These are phyloP conservation scores for Zootermopsis nevadensis DNA, from an alignment of 2,888 invertebrate species.

Conservation along the genomic window DNA sequence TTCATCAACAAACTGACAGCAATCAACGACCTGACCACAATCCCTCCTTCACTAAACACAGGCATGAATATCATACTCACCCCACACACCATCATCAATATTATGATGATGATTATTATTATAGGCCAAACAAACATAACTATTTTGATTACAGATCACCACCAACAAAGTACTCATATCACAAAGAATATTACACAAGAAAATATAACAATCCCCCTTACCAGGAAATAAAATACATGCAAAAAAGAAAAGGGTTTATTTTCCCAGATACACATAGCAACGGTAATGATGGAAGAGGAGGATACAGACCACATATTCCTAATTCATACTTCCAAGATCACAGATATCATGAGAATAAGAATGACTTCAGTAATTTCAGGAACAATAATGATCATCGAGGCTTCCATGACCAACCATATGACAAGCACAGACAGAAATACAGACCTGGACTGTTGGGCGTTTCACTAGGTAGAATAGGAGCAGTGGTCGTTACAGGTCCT, in stretches of 20 bases:
- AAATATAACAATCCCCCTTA: not conserved
- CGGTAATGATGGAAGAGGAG: conserved; percentile 15
- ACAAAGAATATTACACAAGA: not conserved
- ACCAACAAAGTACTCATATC: not conserved
- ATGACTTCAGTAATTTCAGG: not conserved
- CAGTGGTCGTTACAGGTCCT: conserved; percentile 12
- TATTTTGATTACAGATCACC: conserved; percentile 10
- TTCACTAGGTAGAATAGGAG: not conserved
- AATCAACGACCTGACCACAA: not conserved
- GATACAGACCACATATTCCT: conserved; percentile 9
- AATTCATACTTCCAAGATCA: not conserved
- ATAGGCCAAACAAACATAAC: not conserved
- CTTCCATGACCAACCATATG: not conserved
- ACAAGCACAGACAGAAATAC: not conserved
- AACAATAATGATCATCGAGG: not conserved
- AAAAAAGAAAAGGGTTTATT: conserved; percentile 32
- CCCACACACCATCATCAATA: not conserved
- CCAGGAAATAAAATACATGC: conserved; percentile 2
- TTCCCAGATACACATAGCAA: conserved; percentile 29
- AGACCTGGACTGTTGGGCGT: not conserved
- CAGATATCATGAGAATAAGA: not conserved
- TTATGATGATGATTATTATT: not conserved
- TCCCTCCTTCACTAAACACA: not conserved
- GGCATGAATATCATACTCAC: not conserved
- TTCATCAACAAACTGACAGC: not conserved